A percentile compares a stretch with the other conserved stretches of the same genome.
Conservation (phyloP, 1,140 invertebrate species). For the Drosophila baimaii region DNA sequence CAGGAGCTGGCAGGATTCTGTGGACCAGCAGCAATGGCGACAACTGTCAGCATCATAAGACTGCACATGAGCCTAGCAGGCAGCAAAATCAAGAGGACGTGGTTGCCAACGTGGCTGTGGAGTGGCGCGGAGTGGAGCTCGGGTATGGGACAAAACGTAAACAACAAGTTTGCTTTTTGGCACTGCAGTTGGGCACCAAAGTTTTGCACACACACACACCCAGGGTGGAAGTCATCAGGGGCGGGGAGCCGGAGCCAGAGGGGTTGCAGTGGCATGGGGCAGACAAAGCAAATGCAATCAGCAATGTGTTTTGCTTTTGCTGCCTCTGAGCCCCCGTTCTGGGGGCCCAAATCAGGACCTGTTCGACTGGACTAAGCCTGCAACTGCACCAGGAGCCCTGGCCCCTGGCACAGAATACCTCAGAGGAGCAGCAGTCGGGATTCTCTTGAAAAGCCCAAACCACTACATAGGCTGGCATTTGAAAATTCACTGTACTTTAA, state of each 20-base stretch:
- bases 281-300: slow-evolving; percentile 72
- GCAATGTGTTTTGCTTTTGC: slow-evolving; percentile 61
- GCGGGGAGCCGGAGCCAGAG: slow-evolving; percentile 1
- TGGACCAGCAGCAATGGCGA: slow-evolving; percentile 60
- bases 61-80: slow-evolving; percentile 58
- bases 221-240: slow-evolving; percentile 1
- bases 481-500: background rate
- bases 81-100: slow-evolving; percentile 20
- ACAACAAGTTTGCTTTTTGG: slow-evolving; percentile 71
- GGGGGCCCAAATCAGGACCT: slow-evolving; percentile 41
- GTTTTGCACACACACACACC: slow-evolving; percentile 40
- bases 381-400: slow-evolving; percentile 20
- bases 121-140: background rate
- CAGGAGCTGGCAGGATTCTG: slow-evolving; percentile 22
- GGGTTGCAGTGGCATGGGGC: slow-evolving; percentile 42
- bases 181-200: slow-evolving; percentile 64
- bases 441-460: background rate
- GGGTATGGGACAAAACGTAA: slow-evolving; percentile 61
- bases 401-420: background rate
- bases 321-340: slow-evolving; percentile 33
- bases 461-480: background rate
- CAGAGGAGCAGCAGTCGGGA: background rate
- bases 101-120: background rate
- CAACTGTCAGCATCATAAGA: slow-evolving; percentile 77
- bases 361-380: slow-evolving; percentile 48